Base-by-base conservation (phyloP, 2,888 invertebrate species). In the Tryphoninae sp. region DNA sequence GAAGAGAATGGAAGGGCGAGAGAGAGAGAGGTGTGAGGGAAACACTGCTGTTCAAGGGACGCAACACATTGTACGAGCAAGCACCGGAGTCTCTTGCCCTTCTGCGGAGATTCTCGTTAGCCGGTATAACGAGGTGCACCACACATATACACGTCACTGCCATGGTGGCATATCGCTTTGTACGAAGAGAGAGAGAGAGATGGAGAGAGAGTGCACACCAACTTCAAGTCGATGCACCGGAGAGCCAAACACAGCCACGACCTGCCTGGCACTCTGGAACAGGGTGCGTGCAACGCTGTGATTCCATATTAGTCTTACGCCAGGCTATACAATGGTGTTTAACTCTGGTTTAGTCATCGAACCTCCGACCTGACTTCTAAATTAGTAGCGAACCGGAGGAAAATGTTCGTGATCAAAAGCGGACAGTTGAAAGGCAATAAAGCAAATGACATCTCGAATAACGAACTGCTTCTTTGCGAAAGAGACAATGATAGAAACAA, bases 331-430 rank as follows among this genome's bases (percentile, higher is more conserved):
- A 69, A 62, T 59, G 45, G 16, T 74, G 71, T 82, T 82, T 78
- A 78, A 79, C 80, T 79, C 77, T 79, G 53, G 58, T 72, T 72
- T 83, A 82, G 82, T 82, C 77, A 81, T 59, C 61, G 69, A 81
- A 74, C 62, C 78, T 78, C 65, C 40, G 49, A 73, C 53, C 75
- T 45, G 53, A 72, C 81, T 82, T 68, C 79, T 72, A 81, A 83
- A 83, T 84, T 84, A 82, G 77, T 78, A 59, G 58, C 23, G 59
- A 64, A 64, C 73, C 69, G 9, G 33, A 33, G 9, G 33, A 33
- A 33, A 40, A 33, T 2, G 19, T 69, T 26, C 16, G 40, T 16
- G 26, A 69, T 55, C 45, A 26, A 6, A 4, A 33, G 6, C 6
- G 51, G 53, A 11, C 22, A 73, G 61, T 23, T 16, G 61, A 58